A percentile compares a stretch with the other conserved stretches of the same genome.
Conservation (phyloP, 2,113 vertebrate species). For the Ellobius talpinus region DNA sequence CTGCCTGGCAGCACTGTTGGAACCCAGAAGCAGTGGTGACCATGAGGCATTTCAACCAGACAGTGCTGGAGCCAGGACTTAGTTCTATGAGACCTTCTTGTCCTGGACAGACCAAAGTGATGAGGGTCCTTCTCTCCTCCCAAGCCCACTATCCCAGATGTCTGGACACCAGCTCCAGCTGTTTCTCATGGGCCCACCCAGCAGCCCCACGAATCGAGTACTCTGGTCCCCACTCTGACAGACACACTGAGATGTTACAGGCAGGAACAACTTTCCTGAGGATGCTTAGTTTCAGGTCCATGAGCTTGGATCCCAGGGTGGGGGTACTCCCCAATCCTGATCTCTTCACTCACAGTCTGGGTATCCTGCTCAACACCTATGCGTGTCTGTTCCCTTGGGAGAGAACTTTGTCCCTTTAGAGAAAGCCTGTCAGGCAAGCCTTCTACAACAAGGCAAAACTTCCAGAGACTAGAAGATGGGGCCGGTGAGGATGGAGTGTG, state of each 20-base stretch:
- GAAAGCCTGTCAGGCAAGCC: background rate
- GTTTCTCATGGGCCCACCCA: background rate
- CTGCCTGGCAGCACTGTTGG: background rate
- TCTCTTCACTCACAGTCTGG: background rate
- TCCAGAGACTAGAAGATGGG: background rate
- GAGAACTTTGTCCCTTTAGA: background rate
- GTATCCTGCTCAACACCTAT: no score
- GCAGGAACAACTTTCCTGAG: background rate
- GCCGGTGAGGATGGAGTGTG: background rate
- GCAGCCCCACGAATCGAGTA: background rate
- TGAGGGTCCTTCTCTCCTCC: no score
- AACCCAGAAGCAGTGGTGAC: background rate
- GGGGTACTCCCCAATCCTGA: accelerated
- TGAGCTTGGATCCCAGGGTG: background rate
- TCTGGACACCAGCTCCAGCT: background rate
- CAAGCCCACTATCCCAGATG: background rate
- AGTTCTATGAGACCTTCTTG: background rate
- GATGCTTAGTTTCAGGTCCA: background rate
- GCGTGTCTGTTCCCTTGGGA: background rate
- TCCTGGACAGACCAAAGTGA: background rate
- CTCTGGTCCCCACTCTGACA: background rate
- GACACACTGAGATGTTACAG: background rate
- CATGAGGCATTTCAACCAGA: background rate
- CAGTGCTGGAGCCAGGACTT: background rate
- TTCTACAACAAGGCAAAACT: background rate